A percentile compares a stretch with the other conserved stretches of the same genome.
Conservation (phyloP, 2,888 invertebrate species). For the Tortrix viridana region DNA sequence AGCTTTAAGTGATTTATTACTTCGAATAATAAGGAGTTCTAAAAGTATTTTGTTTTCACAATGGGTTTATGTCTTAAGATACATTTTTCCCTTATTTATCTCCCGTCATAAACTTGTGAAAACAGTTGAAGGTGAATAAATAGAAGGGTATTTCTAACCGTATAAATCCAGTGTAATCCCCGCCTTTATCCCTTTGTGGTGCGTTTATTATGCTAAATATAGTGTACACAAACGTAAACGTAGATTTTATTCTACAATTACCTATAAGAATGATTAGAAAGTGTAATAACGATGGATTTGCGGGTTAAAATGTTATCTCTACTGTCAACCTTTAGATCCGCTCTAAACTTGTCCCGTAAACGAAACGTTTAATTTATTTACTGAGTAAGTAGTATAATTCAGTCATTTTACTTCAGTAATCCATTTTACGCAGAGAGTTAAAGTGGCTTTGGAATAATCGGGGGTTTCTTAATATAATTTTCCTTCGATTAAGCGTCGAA, state of each 20-base stretch:
- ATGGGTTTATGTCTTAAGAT: constrained; percentile 17
- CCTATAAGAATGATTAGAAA: too few species aligned
- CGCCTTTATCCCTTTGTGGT: constrained; percentile 48
- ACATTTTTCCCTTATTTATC: constrained; percentile 35
- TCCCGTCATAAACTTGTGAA: constrained; percentile 42
- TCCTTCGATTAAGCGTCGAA: too few species aligned
- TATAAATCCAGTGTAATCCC: constrained; percentile 59
- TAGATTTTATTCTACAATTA: background rate
- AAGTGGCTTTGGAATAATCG: too few species aligned
- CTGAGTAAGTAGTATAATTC: too few species aligned
- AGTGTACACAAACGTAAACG: background rate
- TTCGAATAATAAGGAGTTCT: constrained; percentile 17
- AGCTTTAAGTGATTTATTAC: constrained; percentile 6
- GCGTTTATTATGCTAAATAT: constrained; percentile 7
- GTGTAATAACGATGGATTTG: too few species aligned
- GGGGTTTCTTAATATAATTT: too few species aligned
- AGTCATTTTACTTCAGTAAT: too few species aligned
- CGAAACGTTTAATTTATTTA: too few species aligned
- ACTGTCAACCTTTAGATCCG: too few species aligned
- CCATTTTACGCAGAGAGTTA: too few species aligned
- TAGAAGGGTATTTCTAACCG: constrained; percentile 53
- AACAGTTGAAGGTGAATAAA: constrained; percentile 50
- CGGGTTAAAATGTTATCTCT: too few species aligned
- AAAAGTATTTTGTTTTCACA: constrained; percentile 28
- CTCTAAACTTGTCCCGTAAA: too few species aligned